Evolutionary conservation across 2,113 vertebrate genomes (phyloP).

Genomic region (Apus apus): DNA sequence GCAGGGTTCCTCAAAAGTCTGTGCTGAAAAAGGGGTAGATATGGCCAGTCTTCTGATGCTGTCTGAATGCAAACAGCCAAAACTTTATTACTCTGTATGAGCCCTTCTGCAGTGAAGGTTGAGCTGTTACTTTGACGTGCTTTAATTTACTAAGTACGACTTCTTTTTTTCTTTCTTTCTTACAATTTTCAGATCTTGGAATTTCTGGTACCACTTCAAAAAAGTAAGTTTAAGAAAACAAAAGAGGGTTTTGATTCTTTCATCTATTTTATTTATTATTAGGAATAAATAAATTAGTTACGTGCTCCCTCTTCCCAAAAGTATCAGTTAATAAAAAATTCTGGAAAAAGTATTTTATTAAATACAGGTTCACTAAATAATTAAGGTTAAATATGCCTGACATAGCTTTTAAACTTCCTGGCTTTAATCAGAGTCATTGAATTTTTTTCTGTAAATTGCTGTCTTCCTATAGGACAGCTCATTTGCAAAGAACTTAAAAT

Average conservation of each 20-base stretch:
- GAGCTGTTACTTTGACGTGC: background rate
- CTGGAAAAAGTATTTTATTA: background rate
- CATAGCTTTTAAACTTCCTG: background rate
- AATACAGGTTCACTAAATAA: background rate
- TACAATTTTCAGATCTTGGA: constrained; percentile 88
- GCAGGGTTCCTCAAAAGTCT: background rate
- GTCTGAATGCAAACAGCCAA: background rate
- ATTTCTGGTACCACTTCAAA: constrained; percentile 88
- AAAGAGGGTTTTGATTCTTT: background rate
- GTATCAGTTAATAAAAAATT: background rate
- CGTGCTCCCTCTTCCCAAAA: background rate
- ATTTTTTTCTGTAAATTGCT: background rate
- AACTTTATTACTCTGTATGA: background rate
- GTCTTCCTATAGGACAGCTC: background rate
- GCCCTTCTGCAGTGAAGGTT: background rate
- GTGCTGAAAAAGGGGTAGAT: background rate
- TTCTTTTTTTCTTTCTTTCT: background rate
- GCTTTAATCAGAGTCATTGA: background rate
- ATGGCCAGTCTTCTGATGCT: background rate
- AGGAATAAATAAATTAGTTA: background rate
- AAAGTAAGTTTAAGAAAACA: constrained; percentile 85
- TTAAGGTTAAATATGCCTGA: background rate
- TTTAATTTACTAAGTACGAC: background rate
- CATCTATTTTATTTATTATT: background rate
- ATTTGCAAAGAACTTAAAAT: background rate